Conservation (phyloP, 2,888 invertebrate species). For the Hemicrepidius hirtus region DNA sequence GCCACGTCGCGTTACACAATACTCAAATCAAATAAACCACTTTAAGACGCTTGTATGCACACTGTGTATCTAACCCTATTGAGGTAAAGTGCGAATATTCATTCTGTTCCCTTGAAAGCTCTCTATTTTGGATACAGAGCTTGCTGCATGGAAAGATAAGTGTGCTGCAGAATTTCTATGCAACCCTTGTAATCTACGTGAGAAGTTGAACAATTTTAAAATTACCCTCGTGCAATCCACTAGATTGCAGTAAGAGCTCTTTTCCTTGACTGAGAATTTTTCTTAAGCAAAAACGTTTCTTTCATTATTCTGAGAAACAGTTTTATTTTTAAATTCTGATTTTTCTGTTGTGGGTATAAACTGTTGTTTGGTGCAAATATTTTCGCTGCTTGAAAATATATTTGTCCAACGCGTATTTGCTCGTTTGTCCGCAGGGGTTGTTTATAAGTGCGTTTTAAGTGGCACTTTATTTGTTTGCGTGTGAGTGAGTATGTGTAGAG, state of each 20-base stretch:
- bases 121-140: slow-evolving; percentile 2
- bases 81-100: slow-evolving; percentile 6
- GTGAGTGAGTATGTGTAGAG: slow-evolving; percentile 30
- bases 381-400: slow-evolving; percentile 9
- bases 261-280: not conserved
- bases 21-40: slow-evolving; percentile 14
- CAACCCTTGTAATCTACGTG: not conserved
- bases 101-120: slow-evolving; percentile 6
- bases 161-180: not conserved
- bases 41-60: not conserved
- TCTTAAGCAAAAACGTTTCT: not conserved
- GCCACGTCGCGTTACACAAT: not conserved
- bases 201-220: slow-evolving; percentile 4
- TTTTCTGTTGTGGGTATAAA: not conserved
- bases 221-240: not conserved
- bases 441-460: slow-evolving; percentile 34
- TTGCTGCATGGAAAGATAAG: not conserved
- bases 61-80: not conserved
- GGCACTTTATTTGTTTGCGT: slow-evolving; percentile 32
- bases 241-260: not conserved
- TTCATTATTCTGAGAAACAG: not conserved
- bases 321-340: not conserved
- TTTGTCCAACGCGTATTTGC: slow-evolving; percentile 17
- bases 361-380: slow-evolving; percentile 6
- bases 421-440: slow-evolving; percentile 17